Evolutionary conservation across 2,888 invertebrate species (phyloP), one percentile per base, ranked within the genome.

Genomic region (Auanema sp.): DNA sequence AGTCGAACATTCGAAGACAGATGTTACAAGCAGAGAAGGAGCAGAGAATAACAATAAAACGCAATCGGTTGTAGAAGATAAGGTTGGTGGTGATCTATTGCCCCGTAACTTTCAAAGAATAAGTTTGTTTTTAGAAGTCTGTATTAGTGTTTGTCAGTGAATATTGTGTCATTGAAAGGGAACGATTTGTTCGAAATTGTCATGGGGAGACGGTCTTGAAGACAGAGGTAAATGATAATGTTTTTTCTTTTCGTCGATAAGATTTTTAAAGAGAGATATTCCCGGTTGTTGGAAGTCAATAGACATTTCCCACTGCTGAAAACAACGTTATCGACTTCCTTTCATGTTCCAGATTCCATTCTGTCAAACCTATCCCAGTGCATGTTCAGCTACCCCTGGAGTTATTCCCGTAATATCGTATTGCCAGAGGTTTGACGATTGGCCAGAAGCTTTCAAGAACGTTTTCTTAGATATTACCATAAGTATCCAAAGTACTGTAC

Each of bases 81-180:
- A 72, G 57, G 57, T 57, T 16, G 1, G 21, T 4, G 18, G 18
- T 47, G 16, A 18, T 23, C n/a, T n/a, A n/a, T n/a, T 47, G 3
- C 47, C 8, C 47, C 4, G 8, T 47, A 47, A 33, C 33, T 33
- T 4, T 12, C 10, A 23, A 12, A 11, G 10, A 6, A 44, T 12
- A 14, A 21, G 43, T n/a, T 12, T 12, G 18, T 58, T 43, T 66
- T 54, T 56, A 66, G 57, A 70, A 66, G 49, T 59, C 66, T 6
- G 70, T 75, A n/a, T 25, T 75, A 42, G 75, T 75, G 1, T 75
- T 71, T 51, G 70, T 75, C 25, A 70, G 70, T 43, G 75, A 75
- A 43, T 75, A 68, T 53, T 75, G 75, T 50, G 75, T 75, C 1
- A 51, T 72, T 8, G 69, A 72, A 58, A 14, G 75, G 44, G 75